phyloP scores from a whole-genome alignment of 2,888 invertebrate genomes.

The Rhamnusium bicolor region DNA sequence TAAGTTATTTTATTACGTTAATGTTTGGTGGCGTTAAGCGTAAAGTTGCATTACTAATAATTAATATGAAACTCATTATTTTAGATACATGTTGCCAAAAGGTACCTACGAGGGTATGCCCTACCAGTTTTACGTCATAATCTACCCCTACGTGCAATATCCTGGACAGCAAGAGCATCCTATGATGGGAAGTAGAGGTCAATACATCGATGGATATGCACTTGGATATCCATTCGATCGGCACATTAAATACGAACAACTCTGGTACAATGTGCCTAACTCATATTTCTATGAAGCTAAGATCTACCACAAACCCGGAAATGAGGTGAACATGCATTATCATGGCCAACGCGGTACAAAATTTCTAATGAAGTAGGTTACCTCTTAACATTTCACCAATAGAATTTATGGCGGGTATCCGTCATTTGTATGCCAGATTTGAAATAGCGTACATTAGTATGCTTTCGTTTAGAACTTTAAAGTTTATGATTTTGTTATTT shows the following conservation, averaged over 20 bases:
- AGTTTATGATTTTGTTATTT: too few species aligned
- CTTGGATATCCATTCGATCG: slow-evolving; percentile 85
- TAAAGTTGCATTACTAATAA: background rate
- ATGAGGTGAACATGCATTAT: too few species aligned
- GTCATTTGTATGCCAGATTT: too few species aligned
- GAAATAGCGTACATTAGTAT: too few species aligned
- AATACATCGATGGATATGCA: slow-evolving; percentile 75
- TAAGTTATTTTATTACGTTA: too few species aligned
- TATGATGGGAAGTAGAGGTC: background rate
- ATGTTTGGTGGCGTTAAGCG: too few species aligned
- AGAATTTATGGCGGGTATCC: too few species aligned
- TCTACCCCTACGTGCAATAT: slow-evolving; percentile 70
- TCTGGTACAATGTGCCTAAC: slow-evolving; percentile 79
- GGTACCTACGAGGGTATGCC: slow-evolving; percentile 78
- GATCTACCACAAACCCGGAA: slow-evolving; percentile 74
- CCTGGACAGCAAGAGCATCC: slow-evolving; percentile 19
- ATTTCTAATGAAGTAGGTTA: too few species aligned
- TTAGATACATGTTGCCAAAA: slow-evolving; percentile 74
- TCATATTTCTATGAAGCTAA: slow-evolving; percentile 78
- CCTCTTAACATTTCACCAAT: too few species aligned
- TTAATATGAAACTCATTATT: slow-evolving; percentile 14
- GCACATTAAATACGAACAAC: slow-evolving; percentile 72
- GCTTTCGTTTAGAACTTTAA: too few species aligned
- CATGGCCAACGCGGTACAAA: too few species aligned
- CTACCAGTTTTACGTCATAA: slow-evolving; percentile 73